These are phyloP conservation scores for Macrosoma leucophasiata DNA, from an alignment of 2,888 invertebrate species.

Conservation along the genomic window DNA sequence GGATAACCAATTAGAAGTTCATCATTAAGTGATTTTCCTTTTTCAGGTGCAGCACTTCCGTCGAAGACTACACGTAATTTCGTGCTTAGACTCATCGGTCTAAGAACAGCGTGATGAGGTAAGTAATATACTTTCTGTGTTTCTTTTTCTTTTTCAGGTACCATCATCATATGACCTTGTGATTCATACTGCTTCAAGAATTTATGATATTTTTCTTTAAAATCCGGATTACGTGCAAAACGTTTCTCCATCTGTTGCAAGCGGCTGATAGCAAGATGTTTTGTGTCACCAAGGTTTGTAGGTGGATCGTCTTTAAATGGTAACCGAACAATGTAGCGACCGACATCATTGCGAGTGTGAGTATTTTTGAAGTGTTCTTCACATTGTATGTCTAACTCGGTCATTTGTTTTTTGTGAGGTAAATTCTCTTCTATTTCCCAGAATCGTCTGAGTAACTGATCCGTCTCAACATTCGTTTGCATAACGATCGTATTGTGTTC, in stretches of 20 bases:
- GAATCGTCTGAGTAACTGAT: conserved; percentile 21
- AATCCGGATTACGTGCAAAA: conserved; percentile 17
- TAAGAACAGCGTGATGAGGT: conserved; percentile 25
- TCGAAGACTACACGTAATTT: conserved; percentile 26
- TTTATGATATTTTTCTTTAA: conserved; percentile 21
- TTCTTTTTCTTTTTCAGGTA: conserved; percentile 20
- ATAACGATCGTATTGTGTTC: conserved; percentile 17
- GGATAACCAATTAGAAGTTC: no score
- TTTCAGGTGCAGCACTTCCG: conserved; percentile 20
- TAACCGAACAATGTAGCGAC: conserved; percentile 23
- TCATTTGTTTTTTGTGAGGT: conserved; percentile 14
- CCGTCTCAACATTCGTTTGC: conserved; percentile 18
- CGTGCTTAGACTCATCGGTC: conserved; percentile 18
- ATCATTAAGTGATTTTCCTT: conserved; percentile 21
- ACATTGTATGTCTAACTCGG: conserved; percentile 20
- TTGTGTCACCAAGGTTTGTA: no score
- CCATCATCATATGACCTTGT: conserved; percentile 21
- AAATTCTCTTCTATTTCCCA: conserved; percentile 26
- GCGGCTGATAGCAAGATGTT: conserved; percentile 22
- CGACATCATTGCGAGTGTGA: conserved; percentile 12
- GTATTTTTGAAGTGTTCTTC: conserved; percentile 22
- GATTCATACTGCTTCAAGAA: conserved; percentile 22
- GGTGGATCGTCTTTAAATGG: conserved; percentile 22
- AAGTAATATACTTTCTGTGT: conserved; percentile 19
- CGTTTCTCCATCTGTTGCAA: conserved; percentile 22